phyloP scores from a whole-genome alignment of 1,140 invertebrate species.

The Drosophila melanogaster region DNA sequence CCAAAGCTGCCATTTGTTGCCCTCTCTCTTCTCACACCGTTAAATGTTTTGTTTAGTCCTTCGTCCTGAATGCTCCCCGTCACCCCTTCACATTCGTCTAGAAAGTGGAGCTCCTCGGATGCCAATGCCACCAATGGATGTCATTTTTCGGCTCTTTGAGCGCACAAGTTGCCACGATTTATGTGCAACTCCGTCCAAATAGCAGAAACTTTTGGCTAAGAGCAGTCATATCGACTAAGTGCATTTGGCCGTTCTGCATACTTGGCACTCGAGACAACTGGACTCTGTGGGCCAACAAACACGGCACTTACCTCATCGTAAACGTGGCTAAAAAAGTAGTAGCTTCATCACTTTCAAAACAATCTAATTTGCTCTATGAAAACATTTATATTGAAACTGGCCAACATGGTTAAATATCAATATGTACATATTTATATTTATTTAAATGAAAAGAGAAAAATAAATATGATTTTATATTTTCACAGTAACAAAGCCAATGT shows the following conservation, averaged over 20 bases:
- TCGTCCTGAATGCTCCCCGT: not conserved
- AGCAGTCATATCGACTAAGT: constrained; percentile 55
- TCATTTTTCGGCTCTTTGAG: constrained; percentile 69
- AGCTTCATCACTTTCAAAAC: not conserved
- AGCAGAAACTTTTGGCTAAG: constrained; percentile 18
- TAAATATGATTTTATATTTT: constrained; percentile 3
- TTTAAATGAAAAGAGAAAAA: not conserved
- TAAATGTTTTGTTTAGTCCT: constrained; percentile 67
- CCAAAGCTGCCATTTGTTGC: constrained; percentile 71
- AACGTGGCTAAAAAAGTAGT: not conserved
- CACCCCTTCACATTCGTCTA: not conserved
- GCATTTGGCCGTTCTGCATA: constrained; percentile 70
- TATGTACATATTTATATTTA: not conserved
- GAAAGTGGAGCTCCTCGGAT: not conserved
- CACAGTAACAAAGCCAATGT: not conserved
- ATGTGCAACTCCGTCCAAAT: constrained; percentile 35
- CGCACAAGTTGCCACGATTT: constrained; percentile 71
- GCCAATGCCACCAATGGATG: constrained; percentile 35
- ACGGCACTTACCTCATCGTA: not conserved
- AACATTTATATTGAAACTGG: not conserved
- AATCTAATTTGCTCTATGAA: not conserved
- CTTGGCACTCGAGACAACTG: constrained; percentile 48
- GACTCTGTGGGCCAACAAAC: not conserved
- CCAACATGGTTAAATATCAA: not conserved
- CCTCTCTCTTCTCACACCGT: not conserved